Conservation (phyloP, 2,888 invertebrate genomes). For the Chymomyza fuscimana region DNA sequence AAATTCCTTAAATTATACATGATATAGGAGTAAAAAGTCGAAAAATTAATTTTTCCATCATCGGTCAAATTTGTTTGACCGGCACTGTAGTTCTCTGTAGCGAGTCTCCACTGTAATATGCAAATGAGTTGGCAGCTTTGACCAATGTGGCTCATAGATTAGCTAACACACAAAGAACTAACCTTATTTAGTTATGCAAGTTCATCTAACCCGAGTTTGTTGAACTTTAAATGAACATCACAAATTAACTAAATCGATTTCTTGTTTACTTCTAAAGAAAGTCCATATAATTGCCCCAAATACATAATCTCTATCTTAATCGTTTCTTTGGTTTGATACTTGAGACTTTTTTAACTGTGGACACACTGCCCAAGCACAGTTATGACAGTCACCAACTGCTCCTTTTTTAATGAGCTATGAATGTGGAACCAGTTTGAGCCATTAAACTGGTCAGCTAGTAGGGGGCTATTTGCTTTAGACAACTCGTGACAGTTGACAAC, state of each 20-base stretch:
- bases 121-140: background rate
- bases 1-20: too few relatives aligned
- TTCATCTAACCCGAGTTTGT: background rate
- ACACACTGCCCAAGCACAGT: background rate
- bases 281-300: background rate
- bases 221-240: background rate
- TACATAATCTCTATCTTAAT: background rate
- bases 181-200: background rate
- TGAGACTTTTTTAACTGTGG: background rate
- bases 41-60: too few relatives aligned
- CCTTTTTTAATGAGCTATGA: background rate
- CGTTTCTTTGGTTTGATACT: background rate
- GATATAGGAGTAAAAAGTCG: too few relatives aligned
- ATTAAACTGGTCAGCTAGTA: background rate
- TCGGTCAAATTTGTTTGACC: too few relatives aligned
- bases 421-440: background rate
- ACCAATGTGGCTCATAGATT: background rate
- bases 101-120: background rate
- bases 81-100: too few relatives aligned
- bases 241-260: background rate
- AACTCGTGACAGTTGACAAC: conserved; percentile 11
- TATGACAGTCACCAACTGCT: background rate
- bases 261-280: background rate
- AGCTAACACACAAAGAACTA: background rate
- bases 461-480: conserved; percentile 21